phyloP scores from a whole-genome alignment of 2,888 invertebrate genomes.

The Diloba caeruleocephala region DNA sequence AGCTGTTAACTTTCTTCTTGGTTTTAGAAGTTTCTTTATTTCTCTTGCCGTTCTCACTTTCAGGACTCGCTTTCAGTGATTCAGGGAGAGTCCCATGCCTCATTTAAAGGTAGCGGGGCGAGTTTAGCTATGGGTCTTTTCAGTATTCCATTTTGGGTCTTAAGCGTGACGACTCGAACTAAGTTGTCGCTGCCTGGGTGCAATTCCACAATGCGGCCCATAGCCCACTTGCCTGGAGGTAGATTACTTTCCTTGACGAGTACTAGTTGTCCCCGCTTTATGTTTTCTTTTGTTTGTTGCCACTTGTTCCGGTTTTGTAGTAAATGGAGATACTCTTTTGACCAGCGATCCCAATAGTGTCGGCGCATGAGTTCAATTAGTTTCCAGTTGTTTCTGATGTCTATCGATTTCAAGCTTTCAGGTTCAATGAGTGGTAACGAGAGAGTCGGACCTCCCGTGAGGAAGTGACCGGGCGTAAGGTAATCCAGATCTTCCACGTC shows the following conservation, averaged over 20 bases:
- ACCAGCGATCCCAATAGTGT: conserved; percentile 17
- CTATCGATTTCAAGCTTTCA: background rate
- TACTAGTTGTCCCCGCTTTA: conserved; percentile 12
- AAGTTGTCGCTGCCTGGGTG: conserved; percentile 5
- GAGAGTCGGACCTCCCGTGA: conserved; percentile 25
- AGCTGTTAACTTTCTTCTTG: background rate
- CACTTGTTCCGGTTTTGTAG: conserved; percentile 15
- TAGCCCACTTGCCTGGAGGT: conserved; percentile 9
- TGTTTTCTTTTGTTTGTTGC: conserved; percentile 11
- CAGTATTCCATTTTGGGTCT: background rate
- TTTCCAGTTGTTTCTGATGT: conserved; percentile 17
- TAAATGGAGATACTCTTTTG: conserved; percentile 12
- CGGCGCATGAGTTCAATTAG: conserved; percentile 25
- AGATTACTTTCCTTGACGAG: conserved; percentile 9
- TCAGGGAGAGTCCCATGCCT: no score
- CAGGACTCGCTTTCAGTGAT: no score
- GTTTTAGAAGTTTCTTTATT: background rate
- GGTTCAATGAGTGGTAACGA: conserved; percentile 4
- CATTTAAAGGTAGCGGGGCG: background rate
- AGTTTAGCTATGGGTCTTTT: conserved; percentile 7
- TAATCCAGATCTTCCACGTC: conserved; percentile 38
- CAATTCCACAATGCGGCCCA: conserved; percentile 1
- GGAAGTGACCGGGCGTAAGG: conserved; percentile 49
- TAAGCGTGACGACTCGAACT: conserved; percentile 1
- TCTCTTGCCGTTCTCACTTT: background rate